These are phyloP conservation scores for Microcaecilia unicolor DNA, from an alignment of 2,797 vertebrate species.

Conservation along the genomic window DNA sequence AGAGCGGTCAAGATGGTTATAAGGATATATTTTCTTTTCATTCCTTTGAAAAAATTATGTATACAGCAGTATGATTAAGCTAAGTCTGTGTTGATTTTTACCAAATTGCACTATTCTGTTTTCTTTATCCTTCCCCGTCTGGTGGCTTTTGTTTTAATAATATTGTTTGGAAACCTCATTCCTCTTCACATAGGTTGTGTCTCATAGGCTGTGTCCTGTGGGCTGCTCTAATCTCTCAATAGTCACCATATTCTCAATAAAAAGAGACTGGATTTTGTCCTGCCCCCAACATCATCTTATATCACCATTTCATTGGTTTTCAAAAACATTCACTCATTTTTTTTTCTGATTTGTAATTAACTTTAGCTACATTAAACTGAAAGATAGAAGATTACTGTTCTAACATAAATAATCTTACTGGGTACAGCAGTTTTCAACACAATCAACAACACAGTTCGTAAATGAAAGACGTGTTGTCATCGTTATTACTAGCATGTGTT, in stretches of 20 bases:
- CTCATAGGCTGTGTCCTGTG: too few species aligned
- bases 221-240: too few species aligned
- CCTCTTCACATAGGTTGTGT: too few species aligned
- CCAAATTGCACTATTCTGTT: too few species aligned
- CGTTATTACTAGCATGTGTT: conserved; percentile 47
- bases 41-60: too few species aligned
- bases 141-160: too few species aligned
- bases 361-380: conserved; percentile 54
- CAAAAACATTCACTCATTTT: conserved; percentile 38
- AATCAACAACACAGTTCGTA: conserved; percentile 42
- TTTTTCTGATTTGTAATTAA: conserved; percentile 58
- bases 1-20: too few species aligned
- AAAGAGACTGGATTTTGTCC: neutral
- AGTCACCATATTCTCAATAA: conserved; percentile 1
- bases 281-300: conserved; percentile 11
- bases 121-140: too few species aligned
- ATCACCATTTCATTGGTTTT: conserved; percentile 29
- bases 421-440: conserved; percentile 45
- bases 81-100: too few species aligned
- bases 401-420: conserved; percentile 47
- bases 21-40: too few species aligned
- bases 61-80: too few species aligned
- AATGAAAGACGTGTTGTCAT: conserved; percentile 45
- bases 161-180: too few species aligned
- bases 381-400: conserved; percentile 47